Evolutionary conservation across 2,113 vertebrate genomes (phyloP).

Genomic region (Caloenas nicobarica): DNA sequence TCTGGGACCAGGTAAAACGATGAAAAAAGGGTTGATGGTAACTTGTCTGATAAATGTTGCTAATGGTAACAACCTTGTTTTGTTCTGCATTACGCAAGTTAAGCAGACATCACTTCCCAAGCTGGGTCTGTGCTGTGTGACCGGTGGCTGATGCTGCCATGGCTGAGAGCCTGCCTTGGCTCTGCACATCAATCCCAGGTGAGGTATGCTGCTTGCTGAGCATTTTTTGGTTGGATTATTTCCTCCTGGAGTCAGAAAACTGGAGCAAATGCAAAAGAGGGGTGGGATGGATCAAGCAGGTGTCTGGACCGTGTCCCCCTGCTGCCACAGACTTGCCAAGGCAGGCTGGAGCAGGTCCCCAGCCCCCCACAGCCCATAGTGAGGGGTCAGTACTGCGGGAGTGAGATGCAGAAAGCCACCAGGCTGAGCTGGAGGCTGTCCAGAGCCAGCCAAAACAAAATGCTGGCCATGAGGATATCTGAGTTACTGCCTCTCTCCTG

Average conservation of each 20-base stretch:
- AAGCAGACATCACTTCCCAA: neutral
- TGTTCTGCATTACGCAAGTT: neutral
- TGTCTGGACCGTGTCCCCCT: neutral
- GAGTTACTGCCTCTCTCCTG: neutral
- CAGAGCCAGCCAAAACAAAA: neutral
- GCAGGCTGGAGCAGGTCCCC: neutral
- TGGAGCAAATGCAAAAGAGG: neutral
- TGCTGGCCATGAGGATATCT: neutral
- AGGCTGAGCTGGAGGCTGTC: neutral
- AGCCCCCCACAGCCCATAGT: neutral
- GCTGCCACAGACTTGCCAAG: neutral
- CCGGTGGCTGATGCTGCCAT: fast-evolving
- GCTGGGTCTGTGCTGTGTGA: neutral
- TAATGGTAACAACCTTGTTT: neutral
- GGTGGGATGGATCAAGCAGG: neutral
- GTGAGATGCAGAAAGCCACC: neutral
- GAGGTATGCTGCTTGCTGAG: neutral
- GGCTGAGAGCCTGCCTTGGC: neutral
- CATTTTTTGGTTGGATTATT: neutral
- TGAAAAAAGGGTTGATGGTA: neutral
- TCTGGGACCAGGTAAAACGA: neutral
- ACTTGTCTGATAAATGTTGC: neutral
- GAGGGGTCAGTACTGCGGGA: neutral
- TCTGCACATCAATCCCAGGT: neutral
- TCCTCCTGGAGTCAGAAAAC: neutral